Conservation (phyloP, 2,888 invertebrate species). For the Salticus scenicus region DNA sequence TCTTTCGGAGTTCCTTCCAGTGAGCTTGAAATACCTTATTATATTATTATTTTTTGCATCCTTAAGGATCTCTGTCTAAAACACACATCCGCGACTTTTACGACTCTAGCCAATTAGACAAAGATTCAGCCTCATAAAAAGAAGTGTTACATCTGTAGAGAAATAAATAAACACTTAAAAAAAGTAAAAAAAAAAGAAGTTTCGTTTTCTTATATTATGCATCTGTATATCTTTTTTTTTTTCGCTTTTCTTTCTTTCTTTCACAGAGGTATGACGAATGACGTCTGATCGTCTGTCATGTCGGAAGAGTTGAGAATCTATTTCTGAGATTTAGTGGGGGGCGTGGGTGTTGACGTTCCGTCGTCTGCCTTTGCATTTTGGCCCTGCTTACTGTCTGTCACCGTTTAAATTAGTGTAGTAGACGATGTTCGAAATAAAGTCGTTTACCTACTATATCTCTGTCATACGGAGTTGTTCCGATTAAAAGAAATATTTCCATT, state of each 20-base stretch:
- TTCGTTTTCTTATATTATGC: background rate
- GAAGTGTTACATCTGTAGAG: too few relatives aligned
- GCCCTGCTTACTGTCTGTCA: background rate
- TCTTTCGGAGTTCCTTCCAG: too few relatives aligned
- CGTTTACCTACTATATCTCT: background rate
- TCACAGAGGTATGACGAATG: slow-evolving; percentile 11
- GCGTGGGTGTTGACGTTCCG: slow-evolving; percentile 41
- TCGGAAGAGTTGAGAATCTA: slow-evolving; percentile 31
- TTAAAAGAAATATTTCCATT: too few relatives aligned
- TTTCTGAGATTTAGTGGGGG: slow-evolving; percentile 43
- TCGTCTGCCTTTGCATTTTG: slow-evolving; percentile 31
- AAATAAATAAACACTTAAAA: too few relatives aligned
- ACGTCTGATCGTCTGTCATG: slow-evolving; percentile 11
- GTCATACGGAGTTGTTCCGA: too few relatives aligned
- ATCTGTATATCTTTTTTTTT: background rate
- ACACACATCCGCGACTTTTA: too few relatives aligned
- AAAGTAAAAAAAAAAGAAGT: background rate
- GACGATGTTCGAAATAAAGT: background rate
- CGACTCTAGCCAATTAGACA: too few relatives aligned
- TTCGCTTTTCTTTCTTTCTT: too few relatives aligned
- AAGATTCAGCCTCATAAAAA: too few relatives aligned
- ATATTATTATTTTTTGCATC: too few relatives aligned
- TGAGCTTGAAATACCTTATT: too few relatives aligned
- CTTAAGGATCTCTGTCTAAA: too few relatives aligned
- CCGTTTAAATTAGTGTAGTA: slow-evolving; percentile 1